Conservation (phyloP, 2,113 vertebrate species). For the Romanogobio albipinnatus region DNA sequence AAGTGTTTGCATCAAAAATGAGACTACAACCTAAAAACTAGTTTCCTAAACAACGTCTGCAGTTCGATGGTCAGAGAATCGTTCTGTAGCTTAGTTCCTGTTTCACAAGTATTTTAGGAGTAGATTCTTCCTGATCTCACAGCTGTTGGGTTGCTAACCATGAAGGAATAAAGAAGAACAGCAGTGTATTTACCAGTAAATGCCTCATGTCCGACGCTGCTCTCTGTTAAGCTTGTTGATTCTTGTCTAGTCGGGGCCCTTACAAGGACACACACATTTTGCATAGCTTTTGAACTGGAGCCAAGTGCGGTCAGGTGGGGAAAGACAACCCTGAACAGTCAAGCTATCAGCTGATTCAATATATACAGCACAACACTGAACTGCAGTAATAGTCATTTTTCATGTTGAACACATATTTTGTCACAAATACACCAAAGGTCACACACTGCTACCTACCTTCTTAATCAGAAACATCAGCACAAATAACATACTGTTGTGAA, state of each 20-base stretch:
- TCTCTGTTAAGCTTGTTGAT: constrained; percentile 46
- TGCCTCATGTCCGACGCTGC: constrained; percentile 63
- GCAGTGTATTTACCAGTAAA: constrained; percentile 68
- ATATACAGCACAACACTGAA: neutral
- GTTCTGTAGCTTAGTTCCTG: constrained; percentile 9
- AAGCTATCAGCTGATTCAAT: neutral
- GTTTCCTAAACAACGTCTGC: neutral
- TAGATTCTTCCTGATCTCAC: neutral
- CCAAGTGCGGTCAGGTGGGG: constrained; percentile 68
- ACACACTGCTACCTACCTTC: neutral
- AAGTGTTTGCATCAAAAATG: neutral
- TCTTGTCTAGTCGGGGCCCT: constrained; percentile 39
- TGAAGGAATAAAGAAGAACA: neutral
- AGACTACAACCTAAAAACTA: neutral
- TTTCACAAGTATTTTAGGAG: constrained; percentile 15
- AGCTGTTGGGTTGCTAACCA: neutral
- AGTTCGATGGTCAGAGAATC: constrained; percentile 8
- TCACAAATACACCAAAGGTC: neutral
- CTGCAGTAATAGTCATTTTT: neutral
- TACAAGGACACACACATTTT: constrained; percentile 61
- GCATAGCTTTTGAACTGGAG: constrained; percentile 58
- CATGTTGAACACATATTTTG: neutral
- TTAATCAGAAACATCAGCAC: neutral
- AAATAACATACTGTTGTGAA: neutral
- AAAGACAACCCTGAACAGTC: constrained; percentile 58